Evolutionary conservation across 2,888 invertebrate genomes (phyloP).

Genomic region (Lordiphosa andalusiaca): DNA sequence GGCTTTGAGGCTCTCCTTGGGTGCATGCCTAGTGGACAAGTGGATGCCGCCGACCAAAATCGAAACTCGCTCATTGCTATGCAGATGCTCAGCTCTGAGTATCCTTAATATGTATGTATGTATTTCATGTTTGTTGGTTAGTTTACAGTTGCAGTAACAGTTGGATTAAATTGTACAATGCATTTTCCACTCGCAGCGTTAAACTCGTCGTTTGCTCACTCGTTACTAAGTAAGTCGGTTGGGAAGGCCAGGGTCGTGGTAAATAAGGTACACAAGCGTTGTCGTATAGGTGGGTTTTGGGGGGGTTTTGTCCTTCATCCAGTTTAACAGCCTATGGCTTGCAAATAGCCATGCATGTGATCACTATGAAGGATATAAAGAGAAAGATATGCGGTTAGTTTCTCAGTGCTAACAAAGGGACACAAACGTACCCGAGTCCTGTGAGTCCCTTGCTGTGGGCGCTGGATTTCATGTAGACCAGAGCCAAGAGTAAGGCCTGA

Average conservation of each 20-base stretch:
- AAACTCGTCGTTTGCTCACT: constrained; percentile 40
- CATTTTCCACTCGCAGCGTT: constrained; percentile 43
- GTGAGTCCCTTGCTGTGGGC: constrained; percentile 32
- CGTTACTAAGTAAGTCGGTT: constrained; percentile 14
- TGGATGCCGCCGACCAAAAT: neutral
- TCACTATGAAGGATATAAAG: neutral
- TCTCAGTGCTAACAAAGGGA: too few relatives aligned
- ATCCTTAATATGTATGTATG: constrained; percentile 43
- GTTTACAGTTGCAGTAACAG: constrained; percentile 58
- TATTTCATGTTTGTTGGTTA: constrained; percentile 32
- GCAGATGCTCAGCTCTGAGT: constrained; percentile 43
- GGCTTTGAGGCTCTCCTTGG: constrained; percentile 15
- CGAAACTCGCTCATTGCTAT: constrained; percentile 9
- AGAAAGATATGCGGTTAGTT: neutral
- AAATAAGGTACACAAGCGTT: constrained; percentile 32
- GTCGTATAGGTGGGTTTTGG: constrained; percentile 21
- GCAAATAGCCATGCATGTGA: constrained; percentile 39
- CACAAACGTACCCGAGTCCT: constrained; percentile 33
- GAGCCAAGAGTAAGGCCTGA: constrained; percentile 40
- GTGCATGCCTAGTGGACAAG: constrained; percentile 18
- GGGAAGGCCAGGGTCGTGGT: constrained; percentile 8
- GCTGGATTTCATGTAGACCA: constrained; percentile 40
- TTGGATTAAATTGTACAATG: constrained; percentile 56
- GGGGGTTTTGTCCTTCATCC: constrained; percentile 12
- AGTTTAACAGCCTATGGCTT: constrained; percentile 38